Evolutionary conservation across 2,888 invertebrate genomes (phyloP), one percentile per base, ranked within the genome.

Genomic region (Itoplectis maculator): DNA sequence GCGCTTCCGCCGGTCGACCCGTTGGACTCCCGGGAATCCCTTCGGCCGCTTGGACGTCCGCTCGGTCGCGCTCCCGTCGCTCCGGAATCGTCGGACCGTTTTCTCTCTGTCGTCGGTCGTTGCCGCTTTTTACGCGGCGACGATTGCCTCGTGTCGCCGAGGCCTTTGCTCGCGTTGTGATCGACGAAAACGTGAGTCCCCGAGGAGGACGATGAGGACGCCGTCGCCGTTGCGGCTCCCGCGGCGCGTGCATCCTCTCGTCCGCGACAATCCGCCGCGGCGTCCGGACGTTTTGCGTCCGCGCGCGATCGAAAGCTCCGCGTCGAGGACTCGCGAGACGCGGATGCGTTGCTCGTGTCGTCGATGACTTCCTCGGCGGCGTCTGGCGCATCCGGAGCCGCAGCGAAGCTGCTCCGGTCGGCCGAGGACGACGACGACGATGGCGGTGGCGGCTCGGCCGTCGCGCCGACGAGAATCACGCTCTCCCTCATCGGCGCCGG

Each of bases 151-250:
- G 82, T 84, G 6, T 86, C 86, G 11, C 85, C 86, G 54, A 86
- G 85, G 8, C 86, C 86, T 65, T 85, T 86, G 47, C 79, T 81
- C 35, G 56, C 84, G 23, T 86, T 86, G 15, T 66, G 61, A 81
- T 86, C 86, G 20, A 84, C 61, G 7, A 86, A 83, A 3, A 81
- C 69, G 45, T 77, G 81, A 13, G 68, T 69, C 8, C 37, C 45
- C n/a, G 66, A 11, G 0, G 76, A 18, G 15, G 45, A 11, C 42
- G 51, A n/a, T 49, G 11, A 15, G 23, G 35, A 47, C 37, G 23
- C 76, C 20, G 75, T 49, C 13, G 73, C n/a, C 8, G 37, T 35
- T 18, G 15, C 49, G n/a, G 65, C 79, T 45, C 72, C 69, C 9
- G 40, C 40, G 9, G 37, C 42, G 2, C 75, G 29, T 23, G 37